A percentile compares a stretch with the other conserved stretches of the same genome.
These are phyloP conservation scores for Sparus aurata DNA, from an alignment of 2,797 vertebrate species.

Conservation along the genomic window DNA sequence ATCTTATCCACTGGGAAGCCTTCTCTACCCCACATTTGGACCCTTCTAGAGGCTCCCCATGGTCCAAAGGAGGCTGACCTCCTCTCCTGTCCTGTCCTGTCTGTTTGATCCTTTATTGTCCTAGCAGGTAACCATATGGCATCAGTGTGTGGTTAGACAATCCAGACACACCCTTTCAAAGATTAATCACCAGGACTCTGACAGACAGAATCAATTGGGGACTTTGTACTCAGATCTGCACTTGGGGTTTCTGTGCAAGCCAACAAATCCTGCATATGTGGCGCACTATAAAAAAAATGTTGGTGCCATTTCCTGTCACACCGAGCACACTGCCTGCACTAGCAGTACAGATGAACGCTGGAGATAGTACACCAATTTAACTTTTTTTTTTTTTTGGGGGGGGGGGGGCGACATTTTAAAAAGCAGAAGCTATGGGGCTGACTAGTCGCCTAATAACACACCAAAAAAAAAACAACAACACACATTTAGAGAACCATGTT, in stretches of 20 bases:
- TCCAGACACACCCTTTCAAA: background rate
- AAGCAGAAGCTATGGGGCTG: too few species aligned
- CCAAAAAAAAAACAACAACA: background rate
- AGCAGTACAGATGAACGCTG: background rate
- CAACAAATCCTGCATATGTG: background rate
- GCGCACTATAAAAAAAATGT: too few species aligned
- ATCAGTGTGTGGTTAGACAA: background rate
- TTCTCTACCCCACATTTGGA: background rate
- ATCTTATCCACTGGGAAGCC: background rate
- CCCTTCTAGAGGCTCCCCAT: too few species aligned
- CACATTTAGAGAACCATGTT: background rate
- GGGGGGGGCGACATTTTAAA: background rate
- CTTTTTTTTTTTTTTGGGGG: too few species aligned
- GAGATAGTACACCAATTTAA: background rate
- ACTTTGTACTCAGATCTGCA: background rate
- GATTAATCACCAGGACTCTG: background rate
- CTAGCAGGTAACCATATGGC: background rate
- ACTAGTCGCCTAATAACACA: too few species aligned
- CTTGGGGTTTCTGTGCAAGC: background rate
- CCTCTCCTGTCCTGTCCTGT: background rate
- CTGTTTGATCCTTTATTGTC: too few species aligned
- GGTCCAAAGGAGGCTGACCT: background rate
- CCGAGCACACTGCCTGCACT: accelerated
- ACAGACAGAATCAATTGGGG: too few species aligned
- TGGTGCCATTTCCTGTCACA: background rate